Evolutionary conservation across 2,888 invertebrate genomes (phyloP).

Genomic region (Nemapogon koenigi): DNA sequence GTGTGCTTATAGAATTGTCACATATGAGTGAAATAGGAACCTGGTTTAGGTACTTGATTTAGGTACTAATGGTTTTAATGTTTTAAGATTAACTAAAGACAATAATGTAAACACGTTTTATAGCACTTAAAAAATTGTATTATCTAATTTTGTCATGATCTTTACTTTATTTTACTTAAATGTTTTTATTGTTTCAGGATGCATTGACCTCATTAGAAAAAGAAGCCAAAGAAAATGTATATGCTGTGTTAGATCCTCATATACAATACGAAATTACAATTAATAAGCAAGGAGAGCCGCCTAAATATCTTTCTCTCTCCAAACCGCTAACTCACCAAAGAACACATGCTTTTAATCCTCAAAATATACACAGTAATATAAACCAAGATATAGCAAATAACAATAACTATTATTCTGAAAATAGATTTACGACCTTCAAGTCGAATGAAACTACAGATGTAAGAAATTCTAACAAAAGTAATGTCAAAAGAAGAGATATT

Average conservation of each 20-base stretch:
- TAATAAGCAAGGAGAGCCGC: conserved; percentile 59
- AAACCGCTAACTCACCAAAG: conserved; percentile 60
- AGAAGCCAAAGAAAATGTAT: conserved; percentile 64
- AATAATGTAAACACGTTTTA: too few relatives aligned
- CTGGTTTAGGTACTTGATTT: too few relatives aligned
- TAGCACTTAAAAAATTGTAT: too few relatives aligned
- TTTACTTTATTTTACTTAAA: too few relatives aligned
- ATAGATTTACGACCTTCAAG: conserved; percentile 41
- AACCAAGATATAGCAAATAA: conserved; percentile 37
- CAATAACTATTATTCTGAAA: conserved; percentile 26
- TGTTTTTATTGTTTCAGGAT: conserved; percentile 45
- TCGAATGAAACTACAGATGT: conserved; percentile 27
- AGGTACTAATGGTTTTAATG: too few relatives aligned
- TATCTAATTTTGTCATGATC: too few relatives aligned
- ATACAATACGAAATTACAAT: conserved; percentile 63
- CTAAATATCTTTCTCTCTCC: conserved; percentile 58
- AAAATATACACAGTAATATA: conserved; percentile 28
- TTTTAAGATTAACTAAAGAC: too few relatives aligned
- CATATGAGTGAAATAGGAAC: too few relatives aligned
- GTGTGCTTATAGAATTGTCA: too few relatives aligned
- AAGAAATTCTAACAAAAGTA: conserved; percentile 36
- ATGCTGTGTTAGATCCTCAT: conserved; percentile 61
- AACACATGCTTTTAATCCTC: conserved; percentile 48
- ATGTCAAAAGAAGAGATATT: conserved; percentile 24
- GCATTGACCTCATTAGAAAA: conserved; percentile 54